Conservation (phyloP, 2,888 invertebrate species). For the Arctia plantaginis region DNA sequence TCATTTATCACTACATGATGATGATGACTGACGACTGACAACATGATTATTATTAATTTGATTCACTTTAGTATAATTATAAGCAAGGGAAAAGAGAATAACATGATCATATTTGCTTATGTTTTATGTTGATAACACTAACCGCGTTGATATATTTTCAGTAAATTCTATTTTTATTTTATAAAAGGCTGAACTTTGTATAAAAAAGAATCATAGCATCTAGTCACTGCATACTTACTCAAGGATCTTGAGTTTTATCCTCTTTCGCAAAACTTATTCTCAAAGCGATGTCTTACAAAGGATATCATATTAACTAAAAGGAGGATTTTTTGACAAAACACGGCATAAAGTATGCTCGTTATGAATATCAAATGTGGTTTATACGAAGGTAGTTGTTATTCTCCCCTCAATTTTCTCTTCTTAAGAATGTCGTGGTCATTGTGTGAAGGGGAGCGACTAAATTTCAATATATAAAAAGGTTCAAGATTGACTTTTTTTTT, state of each 20-base stretch:
- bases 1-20: too few species aligned
- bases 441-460: background rate
- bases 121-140: too few species aligned
- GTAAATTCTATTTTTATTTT: background rate
- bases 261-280: slow-evolving; percentile 11
- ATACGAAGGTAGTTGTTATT: slow-evolving; percentile 15
- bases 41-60: too few species aligned
- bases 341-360: slow-evolving; percentile 15
- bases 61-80: too few species aligned
- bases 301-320: slow-evolving; percentile 4
- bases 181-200: background rate
- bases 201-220: background rate
- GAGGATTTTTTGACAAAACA: slow-evolving; percentile 4
- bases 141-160: too few species aligned
- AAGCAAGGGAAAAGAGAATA: too few species aligned
- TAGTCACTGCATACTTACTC: slow-evolving; percentile 4
- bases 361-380: slow-evolving; percentile 13
- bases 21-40: too few species aligned
- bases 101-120: too few species aligned
- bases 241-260: slow-evolving; percentile 5
- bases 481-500: too few species aligned
- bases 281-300: slow-evolving; percentile 11
- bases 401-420: slow-evolving; percentile 6
- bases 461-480: too few species aligned
- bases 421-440: slow-evolving; percentile 9